phyloP scores from a whole-genome alignment of 2,888 invertebrate species.

The Leptothorax acervorum region DNA sequence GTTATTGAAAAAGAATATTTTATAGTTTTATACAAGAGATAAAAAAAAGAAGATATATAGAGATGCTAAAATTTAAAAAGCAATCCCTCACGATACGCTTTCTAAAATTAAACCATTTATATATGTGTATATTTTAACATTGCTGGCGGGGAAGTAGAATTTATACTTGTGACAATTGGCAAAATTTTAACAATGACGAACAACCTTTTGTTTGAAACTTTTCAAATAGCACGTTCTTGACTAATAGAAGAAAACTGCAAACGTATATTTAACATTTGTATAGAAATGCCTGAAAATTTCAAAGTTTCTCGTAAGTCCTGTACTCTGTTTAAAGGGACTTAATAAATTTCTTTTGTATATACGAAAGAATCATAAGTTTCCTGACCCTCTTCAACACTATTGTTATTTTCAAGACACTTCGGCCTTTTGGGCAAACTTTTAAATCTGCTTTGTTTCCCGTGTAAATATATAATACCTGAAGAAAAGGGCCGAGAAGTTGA shows the following conservation, averaged over 20 bases:
- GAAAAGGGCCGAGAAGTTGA: not conserved
- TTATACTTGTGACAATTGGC: not conserved
- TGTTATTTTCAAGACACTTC: not conserved
- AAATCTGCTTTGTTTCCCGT: not conserved
- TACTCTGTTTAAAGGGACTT: not conserved
- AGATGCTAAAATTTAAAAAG: not conserved
- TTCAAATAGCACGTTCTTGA: not conserved
- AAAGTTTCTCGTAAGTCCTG: not conserved
- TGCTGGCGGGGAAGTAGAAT: not conserved
- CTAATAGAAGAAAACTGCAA: not conserved
- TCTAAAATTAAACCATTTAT: not conserved
- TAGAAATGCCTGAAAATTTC: not conserved
- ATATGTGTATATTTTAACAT: not conserved
- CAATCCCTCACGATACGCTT: not conserved
- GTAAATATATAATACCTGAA: not conserved
- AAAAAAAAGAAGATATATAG: not conserved
- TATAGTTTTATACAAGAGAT: not conserved
- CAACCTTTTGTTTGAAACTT: not conserved
- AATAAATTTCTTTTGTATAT: not conserved
- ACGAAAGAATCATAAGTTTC: not conserved
- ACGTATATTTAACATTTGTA: not conserved
- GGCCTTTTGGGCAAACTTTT: not conserved
- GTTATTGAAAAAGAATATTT: not conserved
- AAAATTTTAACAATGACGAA: slow-evolving; percentile 6
- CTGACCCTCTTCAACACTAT: not conserved